These are phyloP conservation scores for Drosophila gunungcola DNA, from an alignment of 1,140 invertebrate genomes.

Conservation along the genomic window DNA sequence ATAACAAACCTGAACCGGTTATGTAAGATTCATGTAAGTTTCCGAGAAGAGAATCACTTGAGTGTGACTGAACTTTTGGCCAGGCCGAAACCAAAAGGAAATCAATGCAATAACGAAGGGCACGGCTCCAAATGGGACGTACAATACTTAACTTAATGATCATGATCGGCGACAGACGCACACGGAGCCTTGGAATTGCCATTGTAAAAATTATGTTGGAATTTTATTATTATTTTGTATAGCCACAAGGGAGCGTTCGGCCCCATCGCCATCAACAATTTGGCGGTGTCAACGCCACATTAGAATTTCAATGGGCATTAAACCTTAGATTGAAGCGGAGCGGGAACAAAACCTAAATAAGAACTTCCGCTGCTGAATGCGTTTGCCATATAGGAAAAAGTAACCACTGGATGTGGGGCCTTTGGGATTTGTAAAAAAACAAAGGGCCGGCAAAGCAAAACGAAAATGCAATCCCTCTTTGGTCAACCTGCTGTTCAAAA, in stretches of 20 bases:
- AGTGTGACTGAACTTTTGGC: constrained; percentile 77
- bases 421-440: constrained; percentile 47
- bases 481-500: constrained; percentile 60
- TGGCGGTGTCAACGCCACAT: constrained; percentile 56
- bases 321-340: constrained; percentile 46
- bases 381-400: constrained; percentile 41
- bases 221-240: constrained; percentile 38
- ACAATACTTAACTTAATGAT: constrained; percentile 50
- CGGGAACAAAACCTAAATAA: constrained; percentile 60
- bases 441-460: constrained; percentile 40
- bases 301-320: constrained; percentile 73
- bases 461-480: constrained; percentile 37
- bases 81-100: constrained; percentile 22
- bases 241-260: constrained; percentile 10
- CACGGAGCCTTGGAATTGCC: constrained; percentile 39
- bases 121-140: constrained; percentile 8
- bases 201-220: constrained; percentile 55
- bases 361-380: constrained; percentile 66
- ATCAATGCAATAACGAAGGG: constrained; percentile 19
- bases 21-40: constrained; percentile 77
- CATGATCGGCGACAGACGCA: constrained; percentile 30
- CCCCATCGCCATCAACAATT: constrained; percentile 36
- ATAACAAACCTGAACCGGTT: constrained; percentile 64
- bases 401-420: constrained; percentile 9
- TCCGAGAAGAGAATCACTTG: constrained; percentile 67